Base-by-base conservation (phyloP, 2,113 vertebrate genomes). In the Gymnorhina tibicen region DNA sequence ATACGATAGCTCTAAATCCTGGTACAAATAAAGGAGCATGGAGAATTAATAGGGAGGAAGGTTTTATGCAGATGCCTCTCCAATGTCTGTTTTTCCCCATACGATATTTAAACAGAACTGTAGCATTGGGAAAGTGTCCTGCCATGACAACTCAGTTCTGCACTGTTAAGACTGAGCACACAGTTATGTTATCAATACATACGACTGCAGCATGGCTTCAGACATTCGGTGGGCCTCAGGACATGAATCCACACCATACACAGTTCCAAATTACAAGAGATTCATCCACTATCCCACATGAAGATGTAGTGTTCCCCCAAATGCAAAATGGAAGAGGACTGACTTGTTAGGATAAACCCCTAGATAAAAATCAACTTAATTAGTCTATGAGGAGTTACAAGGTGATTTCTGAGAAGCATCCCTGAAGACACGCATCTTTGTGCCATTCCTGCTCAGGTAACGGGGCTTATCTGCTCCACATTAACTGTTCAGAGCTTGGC, bases 201-300 rank as follows among this genome's bases (percentile, higher is more conserved):
- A 46, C 0, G 1, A 52, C 28, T 0, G 0, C 0, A 91, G n/a
- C 0, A 2, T 3, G 53, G n/a, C 85, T 85, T 72, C 10, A 26
- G 66, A 64, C 20, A 26, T 5, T 24, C 2, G 1, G 30, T 4
- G 23, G 44, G 41, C 63, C 46, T 44, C 73, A 59, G 64, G 47
- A 95, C 49, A 17, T 2, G 23, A 83, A 83, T 64, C 41, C 30
- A 26, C 55, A 77, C 26, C 37, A 63, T 0, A 46, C 30, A n/a
- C 12, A 58, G 47, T 16, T 77, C 59, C 35, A 77, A 77, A 50
- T n/a, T 4, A 60, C 44, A 78, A 2, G 9, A 0, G 17, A n/a
- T 41, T 47, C 63, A 64, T 52, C 21, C 53, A 33, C 39, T n/a
- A 47, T 9, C 24, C 26, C 30, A 21, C 20, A 18, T 6, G 10